Evolutionary conservation across 2,888 invertebrate genomes (phyloP).

Genomic region (Drosophila trichaetosa): DNA sequence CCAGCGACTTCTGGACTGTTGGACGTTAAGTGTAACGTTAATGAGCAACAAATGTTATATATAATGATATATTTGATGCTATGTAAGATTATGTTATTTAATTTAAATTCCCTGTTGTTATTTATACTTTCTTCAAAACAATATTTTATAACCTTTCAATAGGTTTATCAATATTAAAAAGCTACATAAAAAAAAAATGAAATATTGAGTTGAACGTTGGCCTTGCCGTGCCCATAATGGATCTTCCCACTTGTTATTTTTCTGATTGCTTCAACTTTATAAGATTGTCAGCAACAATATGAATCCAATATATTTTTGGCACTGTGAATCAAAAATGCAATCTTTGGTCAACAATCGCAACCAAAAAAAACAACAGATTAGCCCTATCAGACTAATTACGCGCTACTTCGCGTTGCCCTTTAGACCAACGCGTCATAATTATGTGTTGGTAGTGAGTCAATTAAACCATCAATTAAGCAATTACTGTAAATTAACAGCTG

Average conservation of each 20-base stretch:
- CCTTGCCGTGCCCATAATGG: not conserved
- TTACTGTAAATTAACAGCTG: not conserved
- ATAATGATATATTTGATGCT: too few species aligned
- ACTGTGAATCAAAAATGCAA: not conserved
- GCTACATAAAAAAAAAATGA: too few species aligned
- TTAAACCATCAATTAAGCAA: conserved; percentile 17
- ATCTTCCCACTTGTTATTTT: not conserved
- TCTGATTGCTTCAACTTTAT: not conserved
- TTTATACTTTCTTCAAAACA: too few species aligned
- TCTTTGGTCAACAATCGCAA: conserved; percentile 1
- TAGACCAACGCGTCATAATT: conserved; percentile 60
- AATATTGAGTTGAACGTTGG: not conserved
- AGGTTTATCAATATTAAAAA: too few species aligned
- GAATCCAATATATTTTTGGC: not conserved
- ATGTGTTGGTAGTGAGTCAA: conserved; percentile 42
- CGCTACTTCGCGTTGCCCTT: conserved; percentile 30
- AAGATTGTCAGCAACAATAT: too few species aligned
- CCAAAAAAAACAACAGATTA: conserved; percentile 24
- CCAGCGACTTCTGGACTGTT: too few species aligned
- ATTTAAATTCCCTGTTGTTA: too few species aligned
- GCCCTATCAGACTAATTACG: conserved; percentile 7
- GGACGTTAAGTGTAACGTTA: too few species aligned
- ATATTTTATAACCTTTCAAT: too few species aligned
- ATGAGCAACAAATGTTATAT: too few species aligned
- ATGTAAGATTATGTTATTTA: too few species aligned